Evolutionary conservation across 2,113 vertebrate genomes (phyloP), one percentile per base, ranked within the genome.

Genomic region (Phalacrocorax brasilianus): DNA sequence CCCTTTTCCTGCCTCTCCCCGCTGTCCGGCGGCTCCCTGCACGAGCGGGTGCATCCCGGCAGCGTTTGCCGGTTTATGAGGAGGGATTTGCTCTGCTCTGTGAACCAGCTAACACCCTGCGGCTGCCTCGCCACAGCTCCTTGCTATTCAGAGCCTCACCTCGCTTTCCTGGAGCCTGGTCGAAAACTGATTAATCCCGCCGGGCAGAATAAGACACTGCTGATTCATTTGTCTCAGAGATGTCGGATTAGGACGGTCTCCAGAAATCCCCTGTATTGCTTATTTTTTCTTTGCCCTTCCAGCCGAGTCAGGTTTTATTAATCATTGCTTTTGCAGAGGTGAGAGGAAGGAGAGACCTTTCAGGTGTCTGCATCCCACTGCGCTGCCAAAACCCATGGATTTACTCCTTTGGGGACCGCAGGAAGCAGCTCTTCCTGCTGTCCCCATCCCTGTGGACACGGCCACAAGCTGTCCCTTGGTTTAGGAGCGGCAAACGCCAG

Each of bases 61-160:
- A 21, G 67, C 0, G 0, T 63, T 53, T 67, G 32, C n/a, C 0
- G 28, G 85, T 59, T 82, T 63, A 42, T 1, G 0, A 50, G 66
- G 52, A 75, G 44, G 81, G 88, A 78, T 93, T 76, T 80, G 61
- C 53, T 93, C 8, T 1, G 82, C 61, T 84, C 40, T 11, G 3
- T 33, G 88, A 63, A 30, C 50, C 70, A 81, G 18, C 27, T 47
- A 78, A 82, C 85, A 76, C 40, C 58, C 71, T 28, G 71, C 7
- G 28, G 80, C 82, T 14, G 11, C 82, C 85, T 85, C 0, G 0
- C 71, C 74, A 44, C 1, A 0, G 53, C 40, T 94, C 65, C 89
- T 87, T 47, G 75, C 63, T 79, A 10, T 59, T 71, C 84, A 66
- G 66, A 65, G 53, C 82, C 91, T 93, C 68, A 96, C 66, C 72